A percentile compares a stretch with the other conserved stretches of the same genome.
These are phyloP conservation scores for Lathronympha strigana DNA, from an alignment of 2,888 invertebrate genomes.

Conservation along the genomic window DNA sequence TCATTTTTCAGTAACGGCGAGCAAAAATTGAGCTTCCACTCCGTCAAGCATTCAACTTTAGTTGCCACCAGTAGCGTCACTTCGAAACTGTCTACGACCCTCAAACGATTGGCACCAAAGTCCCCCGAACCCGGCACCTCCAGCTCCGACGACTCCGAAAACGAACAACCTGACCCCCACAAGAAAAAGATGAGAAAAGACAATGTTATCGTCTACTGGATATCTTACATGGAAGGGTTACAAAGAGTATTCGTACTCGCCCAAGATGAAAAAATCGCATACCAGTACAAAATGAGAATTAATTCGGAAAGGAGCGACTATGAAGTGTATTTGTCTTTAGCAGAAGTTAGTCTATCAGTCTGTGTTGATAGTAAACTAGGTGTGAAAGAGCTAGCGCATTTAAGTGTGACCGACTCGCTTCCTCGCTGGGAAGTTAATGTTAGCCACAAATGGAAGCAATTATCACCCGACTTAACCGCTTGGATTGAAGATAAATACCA, in stretches of 20 bases:
- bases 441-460: constrained; percentile 90
- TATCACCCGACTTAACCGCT: constrained; percentile 89
- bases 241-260: constrained; percentile 90
- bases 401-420: constrained; percentile 87
- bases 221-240: constrained; percentile 89
- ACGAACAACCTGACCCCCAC: constrained; percentile 76
- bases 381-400: constrained; percentile 87
- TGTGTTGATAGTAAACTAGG: constrained; percentile 73
- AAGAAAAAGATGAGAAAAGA: constrained; percentile 88
- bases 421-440: constrained; percentile 93
- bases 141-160: constrained; percentile 85
- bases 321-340: constrained; percentile 88
- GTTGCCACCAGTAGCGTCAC: constrained; percentile 77
- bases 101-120: constrained; percentile 80
- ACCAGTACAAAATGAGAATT: constrained; percentile 82
- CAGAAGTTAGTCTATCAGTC: constrained; percentile 87
- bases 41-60: constrained; percentile 84
- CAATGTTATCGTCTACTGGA: constrained; percentile 91
- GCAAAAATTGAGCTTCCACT: constrained; percentile 89
- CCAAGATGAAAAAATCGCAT: constrained; percentile 89
- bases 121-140: constrained; percentile 82
- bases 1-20: constrained; percentile 83
- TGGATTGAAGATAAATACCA: constrained; percentile 93
- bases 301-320: constrained; percentile 88
- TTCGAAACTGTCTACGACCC: constrained; percentile 81